Evolutionary conservation across 2,888 invertebrate genomes (phyloP).

Genomic region (Parnassius smintheus): DNA sequence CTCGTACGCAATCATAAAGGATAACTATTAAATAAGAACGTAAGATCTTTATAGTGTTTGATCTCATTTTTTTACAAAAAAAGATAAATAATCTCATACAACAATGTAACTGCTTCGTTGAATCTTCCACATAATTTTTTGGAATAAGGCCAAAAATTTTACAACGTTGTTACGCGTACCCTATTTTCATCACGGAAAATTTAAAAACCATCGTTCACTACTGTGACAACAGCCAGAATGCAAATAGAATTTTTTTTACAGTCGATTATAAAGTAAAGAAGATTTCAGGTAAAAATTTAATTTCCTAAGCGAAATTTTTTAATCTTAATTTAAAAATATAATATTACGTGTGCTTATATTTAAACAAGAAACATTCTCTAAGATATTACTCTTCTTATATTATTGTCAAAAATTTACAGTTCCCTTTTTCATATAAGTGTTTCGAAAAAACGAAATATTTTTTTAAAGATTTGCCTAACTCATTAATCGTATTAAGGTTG

Average conservation of each 20-base stretch:
- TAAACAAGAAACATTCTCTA: too few species aligned
- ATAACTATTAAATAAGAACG: too few species aligned
- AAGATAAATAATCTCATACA: constrained; percentile 14
- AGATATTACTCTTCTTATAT: too few species aligned
- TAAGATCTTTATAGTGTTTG: too few species aligned
- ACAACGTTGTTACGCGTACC: constrained; percentile 76
- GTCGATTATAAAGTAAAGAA: constrained; percentile 64
- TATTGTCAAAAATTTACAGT: too few species aligned
- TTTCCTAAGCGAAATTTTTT: constrained; percentile 3
- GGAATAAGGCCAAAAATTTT: constrained; percentile 70
- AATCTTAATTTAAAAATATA: too few species aligned
- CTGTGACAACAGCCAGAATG: constrained; percentile 76
- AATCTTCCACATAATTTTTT: constrained; percentile 73
- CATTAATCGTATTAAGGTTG: too few species aligned
- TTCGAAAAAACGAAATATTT: too few species aligned
- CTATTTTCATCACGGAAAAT: constrained; percentile 79
- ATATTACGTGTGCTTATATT: too few species aligned
- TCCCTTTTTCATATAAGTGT: too few species aligned
- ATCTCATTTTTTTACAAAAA: not conserved
- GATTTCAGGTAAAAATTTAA: constrained; percentile 27
- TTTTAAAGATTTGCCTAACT: too few species aligned
- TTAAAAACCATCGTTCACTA: constrained; percentile 79
- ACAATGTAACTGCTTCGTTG: constrained; percentile 57
- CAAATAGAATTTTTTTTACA: constrained; percentile 77
- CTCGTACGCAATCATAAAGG: too few species aligned